Conservation (phyloP, 2,888 invertebrate genomes). For the Brachynemurus nebulosus region DNA sequence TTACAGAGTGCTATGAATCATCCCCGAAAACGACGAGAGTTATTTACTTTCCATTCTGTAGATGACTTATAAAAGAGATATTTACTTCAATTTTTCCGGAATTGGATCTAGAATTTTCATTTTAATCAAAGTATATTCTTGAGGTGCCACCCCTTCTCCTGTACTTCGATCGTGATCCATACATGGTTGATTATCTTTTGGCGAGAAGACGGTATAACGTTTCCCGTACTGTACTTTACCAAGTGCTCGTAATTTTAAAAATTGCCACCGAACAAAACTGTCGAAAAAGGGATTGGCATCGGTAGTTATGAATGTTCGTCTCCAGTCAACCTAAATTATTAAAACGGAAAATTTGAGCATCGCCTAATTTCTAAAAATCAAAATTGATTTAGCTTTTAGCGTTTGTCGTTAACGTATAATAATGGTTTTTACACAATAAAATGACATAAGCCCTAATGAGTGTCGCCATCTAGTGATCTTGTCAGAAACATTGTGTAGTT, state of each 20-base stretch:
- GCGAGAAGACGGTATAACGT: constrained; percentile 90
- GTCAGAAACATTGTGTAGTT: too few species aligned
- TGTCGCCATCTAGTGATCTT: too few species aligned
- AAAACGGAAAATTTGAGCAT: too few species aligned
- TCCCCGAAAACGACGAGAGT: too few species aligned
- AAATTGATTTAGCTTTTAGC: too few species aligned
- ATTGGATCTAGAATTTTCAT: constrained; percentile 68
- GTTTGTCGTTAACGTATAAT: too few species aligned
- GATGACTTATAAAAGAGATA: too few species aligned
- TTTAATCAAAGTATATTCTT: constrained; percentile 95
- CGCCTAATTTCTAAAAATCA: too few species aligned
- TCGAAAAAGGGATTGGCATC: constrained; percentile 96
- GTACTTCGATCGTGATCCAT: constrained; percentile 97
- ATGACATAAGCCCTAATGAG: too few species aligned
- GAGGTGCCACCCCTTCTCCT: constrained; percentile 96
- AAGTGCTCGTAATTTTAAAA: constrained; percentile 64
- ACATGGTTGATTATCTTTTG: constrained; percentile 94
- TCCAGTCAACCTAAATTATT: constrained; percentile 76
- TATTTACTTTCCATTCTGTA: too few species aligned
- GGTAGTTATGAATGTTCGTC: constrained; percentile 95
- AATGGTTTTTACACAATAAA: too few species aligned
- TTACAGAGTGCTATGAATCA: too few species aligned
- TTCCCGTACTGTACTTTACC: constrained; percentile 95
- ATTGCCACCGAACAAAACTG: constrained; percentile 97
- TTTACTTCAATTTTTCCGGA: constrained; percentile 55